Percentiles rank a stretch among this genome's conserved stretches.
Evolutionary conservation across 2,888 invertebrate species (phyloP).

Genomic region (Leptopilina myrica): DNA sequence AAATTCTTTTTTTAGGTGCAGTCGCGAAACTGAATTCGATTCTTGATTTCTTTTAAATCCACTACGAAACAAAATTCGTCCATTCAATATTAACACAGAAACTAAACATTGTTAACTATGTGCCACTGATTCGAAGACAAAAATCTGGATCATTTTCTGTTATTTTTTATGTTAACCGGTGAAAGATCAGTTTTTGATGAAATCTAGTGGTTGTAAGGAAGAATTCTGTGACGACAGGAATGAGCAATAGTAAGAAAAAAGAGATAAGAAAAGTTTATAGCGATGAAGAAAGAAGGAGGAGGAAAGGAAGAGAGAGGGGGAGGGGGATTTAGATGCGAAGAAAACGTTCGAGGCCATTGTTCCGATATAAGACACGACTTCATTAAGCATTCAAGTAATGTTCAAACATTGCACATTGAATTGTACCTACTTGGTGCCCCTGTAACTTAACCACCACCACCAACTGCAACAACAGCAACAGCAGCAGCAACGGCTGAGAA

Average conservation of each 20-base stretch:
- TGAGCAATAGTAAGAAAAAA: constrained; percentile 10
- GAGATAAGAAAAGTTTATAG: constrained; percentile 24
- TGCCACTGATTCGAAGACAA: too few relatives aligned
- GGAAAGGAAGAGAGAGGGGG: constrained; percentile 62
- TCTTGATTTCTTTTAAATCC: too few relatives aligned
- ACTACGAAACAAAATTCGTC: too few relatives aligned
- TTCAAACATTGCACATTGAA: constrained; percentile 72
- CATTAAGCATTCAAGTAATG: constrained; percentile 74
- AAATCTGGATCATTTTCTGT: too few relatives aligned
- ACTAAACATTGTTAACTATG: too few relatives aligned
- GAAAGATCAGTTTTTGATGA: too few relatives aligned
- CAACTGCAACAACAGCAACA: constrained; percentile 41
- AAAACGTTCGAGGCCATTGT: constrained; percentile 67
- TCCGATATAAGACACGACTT: constrained; percentile 73
- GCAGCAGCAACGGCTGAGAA: constrained; percentile 37
- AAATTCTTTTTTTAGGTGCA: too few relatives aligned
- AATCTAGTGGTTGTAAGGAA: background rate
- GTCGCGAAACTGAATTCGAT: too few relatives aligned
- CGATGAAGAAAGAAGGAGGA: constrained; percentile 43
- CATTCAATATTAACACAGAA: too few relatives aligned
- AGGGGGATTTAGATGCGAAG: constrained; percentile 66
- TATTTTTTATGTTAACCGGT: too few relatives aligned
- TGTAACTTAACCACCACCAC: constrained; percentile 47
- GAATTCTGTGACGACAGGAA: background rate
- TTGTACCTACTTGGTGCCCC: constrained; percentile 63